Percentiles rank a stretch among this genome's conserved stretches.
These are phyloP conservation scores for Machaerirhynchus nigripectus DNA, from an alignment of 2,113 vertebrate genomes.

Conservation along the genomic window DNA sequence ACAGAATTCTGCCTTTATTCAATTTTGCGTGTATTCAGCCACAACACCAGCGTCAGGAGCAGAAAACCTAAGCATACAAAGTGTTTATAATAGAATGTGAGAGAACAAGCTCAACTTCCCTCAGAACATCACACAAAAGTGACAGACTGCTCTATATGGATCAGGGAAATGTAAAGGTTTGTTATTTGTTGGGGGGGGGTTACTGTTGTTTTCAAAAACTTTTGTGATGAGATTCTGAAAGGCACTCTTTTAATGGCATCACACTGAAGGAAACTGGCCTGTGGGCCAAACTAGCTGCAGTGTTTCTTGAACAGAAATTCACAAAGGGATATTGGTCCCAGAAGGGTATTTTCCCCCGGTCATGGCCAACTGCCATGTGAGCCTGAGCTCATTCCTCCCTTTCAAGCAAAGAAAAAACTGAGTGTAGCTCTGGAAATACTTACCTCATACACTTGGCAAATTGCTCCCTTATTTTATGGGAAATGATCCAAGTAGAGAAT, in stretches of 20 bases:
- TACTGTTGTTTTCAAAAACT: not conserved
- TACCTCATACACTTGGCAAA: conserved; percentile 73
- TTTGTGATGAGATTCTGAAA: not conserved
- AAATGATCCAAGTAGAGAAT: conserved; percentile 80
- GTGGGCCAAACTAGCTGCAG: not conserved
- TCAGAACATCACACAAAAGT: not conserved
- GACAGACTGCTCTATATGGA: not conserved
- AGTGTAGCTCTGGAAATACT: conserved; percentile 73
- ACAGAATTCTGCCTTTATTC: not conserved
- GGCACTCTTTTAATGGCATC: not conserved
- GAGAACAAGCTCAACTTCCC: not conserved
- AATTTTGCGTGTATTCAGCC: not conserved
- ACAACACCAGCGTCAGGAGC: not conserved
- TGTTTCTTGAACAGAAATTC: conserved; percentile 3
- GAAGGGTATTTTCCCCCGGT: conserved; percentile 36
- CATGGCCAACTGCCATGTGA: conserved; percentile 11
- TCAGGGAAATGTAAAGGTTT: not conserved
- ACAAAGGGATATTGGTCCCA: conserved; percentile 17
- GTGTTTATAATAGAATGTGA: not conserved
- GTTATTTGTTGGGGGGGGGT: not conserved
- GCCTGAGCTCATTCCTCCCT: not conserved
- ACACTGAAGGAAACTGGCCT: not conserved
- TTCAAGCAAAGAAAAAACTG: conserved; percentile 57
- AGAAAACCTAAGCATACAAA: not conserved
- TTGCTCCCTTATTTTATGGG: conserved; percentile 79